Conservation (phyloP, 2,888 invertebrate species). For the Chelonus formosanus region DNA sequence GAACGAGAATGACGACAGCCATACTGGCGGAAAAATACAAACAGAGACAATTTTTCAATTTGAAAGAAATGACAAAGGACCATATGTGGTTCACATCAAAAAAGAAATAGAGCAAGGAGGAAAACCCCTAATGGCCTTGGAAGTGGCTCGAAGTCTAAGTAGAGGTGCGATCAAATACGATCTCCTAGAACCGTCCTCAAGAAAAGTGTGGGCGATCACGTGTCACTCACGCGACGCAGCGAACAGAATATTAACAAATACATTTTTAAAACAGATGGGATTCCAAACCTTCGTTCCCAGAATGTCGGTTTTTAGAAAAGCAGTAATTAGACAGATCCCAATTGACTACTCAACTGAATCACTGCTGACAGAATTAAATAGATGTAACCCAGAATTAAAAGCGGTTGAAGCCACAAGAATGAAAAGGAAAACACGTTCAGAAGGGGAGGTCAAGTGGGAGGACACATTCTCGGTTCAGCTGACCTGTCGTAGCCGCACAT, state of each 20-base stretch:
- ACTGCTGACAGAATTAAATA: neutral
- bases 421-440: neutral
- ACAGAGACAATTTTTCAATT: conserved; percentile 21
- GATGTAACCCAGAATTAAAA: neutral
- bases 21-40: conserved; percentile 16
- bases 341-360: neutral
- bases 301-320: neutral
- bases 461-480: neutral
- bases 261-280: neutral
- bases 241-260: neutral
- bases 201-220: neutral
- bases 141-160: neutral
- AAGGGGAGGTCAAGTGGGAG: neutral
- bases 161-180: neutral
- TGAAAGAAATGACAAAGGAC: neutral
- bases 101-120: neutral
- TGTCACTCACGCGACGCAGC: neutral
- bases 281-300: neutral
- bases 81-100: neutral
- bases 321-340: neutral
- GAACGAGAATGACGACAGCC: too few relatives aligned
- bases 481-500: neutral
- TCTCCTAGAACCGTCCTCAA: neutral
- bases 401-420: neutral
- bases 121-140: neutral